Evolutionary conservation across 2,797 vertebrate species (phyloP).

Genomic region (Odontamblyopus lacepedii): DNA sequence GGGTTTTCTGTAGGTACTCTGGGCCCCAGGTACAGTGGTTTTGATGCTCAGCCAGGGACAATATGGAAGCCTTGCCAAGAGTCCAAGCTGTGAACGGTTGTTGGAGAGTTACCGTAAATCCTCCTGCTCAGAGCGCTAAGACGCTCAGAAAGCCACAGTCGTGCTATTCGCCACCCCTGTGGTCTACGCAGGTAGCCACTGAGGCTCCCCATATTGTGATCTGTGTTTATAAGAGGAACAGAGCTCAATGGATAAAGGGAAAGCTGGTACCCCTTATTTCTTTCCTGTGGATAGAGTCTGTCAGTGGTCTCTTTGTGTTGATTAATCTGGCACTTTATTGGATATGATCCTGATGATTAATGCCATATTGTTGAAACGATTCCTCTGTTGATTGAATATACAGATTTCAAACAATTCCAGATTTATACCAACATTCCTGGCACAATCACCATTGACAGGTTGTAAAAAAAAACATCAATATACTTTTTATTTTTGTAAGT

Average conservation of each 20-base stretch:
- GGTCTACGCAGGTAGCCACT: constrained; percentile 76
- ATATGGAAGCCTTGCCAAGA: constrained; percentile 80
- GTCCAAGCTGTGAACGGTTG: constrained; percentile 85
- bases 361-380: constrained; percentile 58
- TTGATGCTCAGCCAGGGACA: constrained; percentile 84
- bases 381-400: constrained; percentile 56
- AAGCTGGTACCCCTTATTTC: constrained; percentile 70
- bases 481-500: not conserved
- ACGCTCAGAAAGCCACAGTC: constrained; percentile 79
- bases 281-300: constrained; percentile 60
- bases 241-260: constrained; percentile 72
- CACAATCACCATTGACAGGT: constrained; percentile 23
- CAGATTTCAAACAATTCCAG: constrained; percentile 57
- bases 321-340: constrained; percentile 71
- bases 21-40: constrained; percentile 79
- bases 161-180: constrained; percentile 77
- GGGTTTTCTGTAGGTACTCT: constrained; percentile 83
- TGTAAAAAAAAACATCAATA: constrained; percentile 8
- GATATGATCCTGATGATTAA: constrained; percentile 74
- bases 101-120: constrained; percentile 86
- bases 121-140: constrained; percentile 79
- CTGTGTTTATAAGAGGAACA: constrained; percentile 70
- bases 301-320: constrained; percentile 62
- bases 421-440: constrained; percentile 45
- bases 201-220: constrained; percentile 74